Percentiles rank a stretch among this genome's conserved stretches.
phyloP scores from a whole-genome alignment of 1,140 invertebrate genomes.

The Drosophila punjabiensis region DNA sequence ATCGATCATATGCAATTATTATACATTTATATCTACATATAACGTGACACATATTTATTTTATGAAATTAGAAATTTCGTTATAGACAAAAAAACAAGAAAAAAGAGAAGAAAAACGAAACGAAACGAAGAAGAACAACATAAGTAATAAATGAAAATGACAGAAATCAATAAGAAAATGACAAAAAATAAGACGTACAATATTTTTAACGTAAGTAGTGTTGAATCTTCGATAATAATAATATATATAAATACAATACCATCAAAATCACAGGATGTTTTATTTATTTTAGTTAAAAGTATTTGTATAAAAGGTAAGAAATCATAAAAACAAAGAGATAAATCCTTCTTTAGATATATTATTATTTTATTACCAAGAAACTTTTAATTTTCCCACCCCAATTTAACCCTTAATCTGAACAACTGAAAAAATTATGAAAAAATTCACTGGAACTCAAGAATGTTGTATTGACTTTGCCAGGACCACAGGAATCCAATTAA shows the following conservation, averaged over 20 bases:
- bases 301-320: neutral
- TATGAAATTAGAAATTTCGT: slow-evolving; percentile 77
- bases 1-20: slow-evolving; percentile 78
- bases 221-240: slow-evolving; percentile 80
- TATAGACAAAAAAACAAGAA: slow-evolving; percentile 36
- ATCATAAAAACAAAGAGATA: too few relatives aligned
- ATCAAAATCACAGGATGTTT: neutral
- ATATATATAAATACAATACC: slow-evolving; percentile 43
- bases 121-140: slow-evolving; percentile 14
- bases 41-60: slow-evolving; percentile 62
- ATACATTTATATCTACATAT: slow-evolving; percentile 67
- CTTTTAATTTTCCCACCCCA: too few relatives aligned
- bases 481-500: slow-evolving; percentile 38
- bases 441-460: neutral
- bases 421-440: neutral
- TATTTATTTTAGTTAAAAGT: neutral
- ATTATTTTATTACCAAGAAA: too few relatives aligned
- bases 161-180: slow-evolving; percentile 60
- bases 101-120: slow-evolving; percentile 13
- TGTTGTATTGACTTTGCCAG: neutral
- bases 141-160: slow-evolving; percentile 26
- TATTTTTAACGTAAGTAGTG: slow-evolving; percentile 82
- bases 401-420: neutral
- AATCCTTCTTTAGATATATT: neutral
- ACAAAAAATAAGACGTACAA: slow-evolving; percentile 75